Evolutionary conservation across 92 coral and sea anemone genomes (phyloP).

Genomic region (Ricordea florida): DNA sequence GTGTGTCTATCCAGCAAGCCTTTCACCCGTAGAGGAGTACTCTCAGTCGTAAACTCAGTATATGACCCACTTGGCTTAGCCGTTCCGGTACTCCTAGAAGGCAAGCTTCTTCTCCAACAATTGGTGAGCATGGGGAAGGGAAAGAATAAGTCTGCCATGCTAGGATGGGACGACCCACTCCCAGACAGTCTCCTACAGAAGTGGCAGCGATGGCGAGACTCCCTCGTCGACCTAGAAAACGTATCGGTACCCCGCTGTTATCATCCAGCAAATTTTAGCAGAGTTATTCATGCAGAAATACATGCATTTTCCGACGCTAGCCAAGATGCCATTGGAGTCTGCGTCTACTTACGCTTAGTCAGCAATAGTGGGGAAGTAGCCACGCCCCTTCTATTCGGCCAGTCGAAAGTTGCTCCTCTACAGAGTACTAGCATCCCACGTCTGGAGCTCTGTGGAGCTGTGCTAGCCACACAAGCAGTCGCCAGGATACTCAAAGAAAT

Average conservation of each 20-base stretch:
- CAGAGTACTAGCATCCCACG: constrained; percentile 60
- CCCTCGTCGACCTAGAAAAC: constrained; percentile 30
- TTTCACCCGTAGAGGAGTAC: constrained; percentile 14
- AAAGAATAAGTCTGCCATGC: constrained; percentile 1
- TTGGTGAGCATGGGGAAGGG: constrained; percentile 34
- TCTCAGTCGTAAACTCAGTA: constrained; percentile 5
- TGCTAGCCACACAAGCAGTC: constrained; percentile 27
- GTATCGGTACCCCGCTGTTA: constrained; percentile 36
- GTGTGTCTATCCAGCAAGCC: background rate
- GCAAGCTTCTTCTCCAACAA: constrained; percentile 41
- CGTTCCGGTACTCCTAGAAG: constrained; percentile 19
- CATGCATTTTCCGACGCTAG: constrained; percentile 68
- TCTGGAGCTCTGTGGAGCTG: constrained; percentile 54
- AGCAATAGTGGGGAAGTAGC: constrained; percentile 1
- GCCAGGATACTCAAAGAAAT: constrained; percentile 14
- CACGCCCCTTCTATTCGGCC: constrained; percentile 31
- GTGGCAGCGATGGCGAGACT: constrained; percentile 53
- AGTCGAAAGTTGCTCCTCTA: constrained; percentile 50
- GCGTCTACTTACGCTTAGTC: constrained; percentile 11
- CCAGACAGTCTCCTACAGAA: constrained; percentile 23
- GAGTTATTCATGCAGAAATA: constrained; percentile 17
- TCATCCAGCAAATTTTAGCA: constrained; percentile 22
- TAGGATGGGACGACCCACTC: constrained; percentile 67
- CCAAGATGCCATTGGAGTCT: constrained; percentile 41
- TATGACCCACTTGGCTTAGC: constrained; percentile 27